Evolutionary conservation across 1,140 invertebrate species (phyloP).

Genomic region (Brachionus rubens): DNA sequence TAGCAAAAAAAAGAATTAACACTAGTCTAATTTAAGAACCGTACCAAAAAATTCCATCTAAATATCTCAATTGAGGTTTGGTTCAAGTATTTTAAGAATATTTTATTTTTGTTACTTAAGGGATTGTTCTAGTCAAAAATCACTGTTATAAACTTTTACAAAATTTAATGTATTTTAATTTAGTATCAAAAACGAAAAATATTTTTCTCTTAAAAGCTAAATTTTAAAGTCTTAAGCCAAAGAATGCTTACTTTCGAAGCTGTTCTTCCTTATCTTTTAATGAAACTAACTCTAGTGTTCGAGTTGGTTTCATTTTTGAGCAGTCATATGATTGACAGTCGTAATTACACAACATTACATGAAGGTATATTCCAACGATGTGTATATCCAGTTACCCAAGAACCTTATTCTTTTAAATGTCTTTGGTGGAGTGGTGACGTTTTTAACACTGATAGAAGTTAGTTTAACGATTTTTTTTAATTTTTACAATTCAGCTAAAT

Average conservation of each 20-base stretch:
- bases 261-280: slow-evolving; percentile 17
- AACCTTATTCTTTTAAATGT: slow-evolving; percentile 23
- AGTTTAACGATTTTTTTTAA: background rate
- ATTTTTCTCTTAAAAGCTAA: no score
- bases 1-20: no score
- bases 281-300: slow-evolving; percentile 21
- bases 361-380: slow-evolving; percentile 39
- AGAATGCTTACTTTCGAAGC: slow-evolving; percentile 25
- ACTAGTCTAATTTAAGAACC: slow-evolving; percentile 27
- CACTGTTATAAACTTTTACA: no score
- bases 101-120: background rate
- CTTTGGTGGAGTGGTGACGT: slow-evolving; percentile 36
- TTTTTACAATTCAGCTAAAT: background rate
- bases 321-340: slow-evolving; percentile 45
- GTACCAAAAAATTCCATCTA: background rate
- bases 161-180: no score
- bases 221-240: background rate
- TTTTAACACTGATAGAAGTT: slow-evolving; percentile 36
- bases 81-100: slow-evolving; percentile 32
- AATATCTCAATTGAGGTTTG: background rate
- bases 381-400: slow-evolving; percentile 13
- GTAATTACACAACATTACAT: slow-evolving; percentile 6
- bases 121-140: no score
- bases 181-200: no score
- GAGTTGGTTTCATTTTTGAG: slow-evolving; percentile 42